These are phyloP conservation scores for Agrochola lota DNA, from an alignment of 2,888 invertebrate species.

Conservation along the genomic window DNA sequence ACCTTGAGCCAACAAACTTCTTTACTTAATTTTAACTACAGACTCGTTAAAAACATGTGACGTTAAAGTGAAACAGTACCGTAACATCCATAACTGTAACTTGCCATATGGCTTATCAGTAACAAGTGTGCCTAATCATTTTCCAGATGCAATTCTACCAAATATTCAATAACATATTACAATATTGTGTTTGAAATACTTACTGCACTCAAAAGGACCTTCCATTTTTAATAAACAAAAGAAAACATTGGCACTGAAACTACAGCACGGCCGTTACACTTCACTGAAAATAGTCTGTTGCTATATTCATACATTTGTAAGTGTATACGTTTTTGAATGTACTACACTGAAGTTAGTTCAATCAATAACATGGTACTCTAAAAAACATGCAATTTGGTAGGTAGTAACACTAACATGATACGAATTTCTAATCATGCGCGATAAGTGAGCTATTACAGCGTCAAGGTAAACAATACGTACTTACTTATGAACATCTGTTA, in stretches of 20 bases:
- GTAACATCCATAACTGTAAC: slow-evolving; percentile 30
- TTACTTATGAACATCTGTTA: slow-evolving; percentile 67
- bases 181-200: slow-evolving; percentile 63
- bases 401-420: slow-evolving; percentile 59
- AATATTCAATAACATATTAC: slow-evolving; percentile 9
- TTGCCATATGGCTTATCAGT: slow-evolving; percentile 69
- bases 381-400: slow-evolving; percentile 65
- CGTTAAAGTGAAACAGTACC: slow-evolving; percentile 19
- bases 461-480: slow-evolving; percentile 75
- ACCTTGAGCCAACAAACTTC: slow-evolving; percentile 49
- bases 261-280: slow-evolving; percentile 76
- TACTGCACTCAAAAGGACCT: slow-evolving; percentile 82
- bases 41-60: slow-evolving; percentile 29
- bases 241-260: slow-evolving; percentile 68
- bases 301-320: slow-evolving; percentile 81
- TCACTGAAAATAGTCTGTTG: slow-evolving; percentile 83
- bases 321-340: slow-evolving; percentile 70
- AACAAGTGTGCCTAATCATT: slow-evolving; percentile 18
- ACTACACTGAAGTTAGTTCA: slow-evolving; percentile 80
- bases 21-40: slow-evolving; percentile 23
- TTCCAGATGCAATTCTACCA: slow-evolving; percentile 9
- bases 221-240: slow-evolving; percentile 74
- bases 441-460: slow-evolving; percentile 54
- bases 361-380: slow-evolving; percentile 66
- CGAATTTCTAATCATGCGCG: slow-evolving; percentile 66